Base-by-base conservation (phyloP, 2,888 invertebrate genomes). In the Cheilosia impressa region DNA sequence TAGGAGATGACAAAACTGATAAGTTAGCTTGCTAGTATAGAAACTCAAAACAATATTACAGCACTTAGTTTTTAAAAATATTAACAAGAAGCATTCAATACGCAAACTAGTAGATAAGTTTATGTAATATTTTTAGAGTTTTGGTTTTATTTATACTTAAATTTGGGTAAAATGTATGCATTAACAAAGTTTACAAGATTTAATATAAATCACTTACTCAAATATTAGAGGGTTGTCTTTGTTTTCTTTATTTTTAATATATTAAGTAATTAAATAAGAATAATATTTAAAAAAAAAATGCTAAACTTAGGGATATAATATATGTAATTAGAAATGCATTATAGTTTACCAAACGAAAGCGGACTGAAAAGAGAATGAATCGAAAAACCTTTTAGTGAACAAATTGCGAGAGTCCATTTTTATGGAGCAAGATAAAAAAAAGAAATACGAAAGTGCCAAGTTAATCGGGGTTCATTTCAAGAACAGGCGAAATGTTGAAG, bases 201-300 rank as follows among this genome's bases (percentile, higher is more conserved):
- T 75, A 75, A 75, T 75, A 75, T 75, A 75, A 75, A 66, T 66
- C 66, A 66, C 53, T 53, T 27, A 66, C 43, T 66, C 53, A 27
- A 53, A 66, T 53, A 43, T 41, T 63, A 34, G 34, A 15, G 45
- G 22, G 10, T 53, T 53, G 52, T 38, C 15, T 15, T 52, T 17
- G 41, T 52, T 31, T 34, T n/a, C 9, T 53, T 66, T 65, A 27
- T 34, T 15, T 31, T 45, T 38, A 22, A 17, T 38, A 22, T 62
- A 10, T 24, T 31, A 17, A 34, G 7, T n/a, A 9, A 15, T 27
- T 53, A 7, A 31, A 57, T 31, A 34, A 17, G 3, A 58, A 13
- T 1, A 52, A 9, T 9, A 52, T 24, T 24, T 24, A 2, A 9
- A 27, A 13, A 4, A 13, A 52, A 52, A 52, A 15, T 7, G 13